Base-by-base conservation (phyloP, 2,797 vertebrate genomes). In the Sebastes hubbsi region DNA sequence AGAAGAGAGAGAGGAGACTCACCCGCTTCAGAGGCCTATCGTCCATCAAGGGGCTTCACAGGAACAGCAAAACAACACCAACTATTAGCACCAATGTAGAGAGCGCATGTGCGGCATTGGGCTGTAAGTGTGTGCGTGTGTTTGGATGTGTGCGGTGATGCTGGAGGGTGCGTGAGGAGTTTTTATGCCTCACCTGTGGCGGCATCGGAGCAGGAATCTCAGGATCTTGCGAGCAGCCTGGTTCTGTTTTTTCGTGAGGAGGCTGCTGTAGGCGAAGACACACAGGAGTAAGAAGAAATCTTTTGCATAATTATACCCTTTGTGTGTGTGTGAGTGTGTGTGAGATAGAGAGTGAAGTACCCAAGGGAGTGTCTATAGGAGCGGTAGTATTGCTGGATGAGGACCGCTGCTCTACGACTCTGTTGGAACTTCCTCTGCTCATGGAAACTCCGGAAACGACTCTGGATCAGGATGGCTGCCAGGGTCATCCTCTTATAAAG, bases 401-500 rank as follows among this genome's bases (percentile, higher is more conserved):
- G 97, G 95, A 99, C 94, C 2, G 99, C 99, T 8, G 99, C 99
- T 42, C 97, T 96, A 42, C 98, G 97, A 95, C 98, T 99, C 92
- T 99, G 99, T 94, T 98, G 98, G 92, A 99, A 99, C 92, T 97
- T 98, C 85, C 98, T 99, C 94, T 99, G 97, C 90, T 99, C 98
- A 1, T 98, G 97, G 77, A 99, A 99, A 95, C 98, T 99, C 94
- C 99, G 97, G 95, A 99, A 99, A 95, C 98, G 99, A 95, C 98
- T 99, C 98, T 99, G 99, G 96, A 99, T 99, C 79, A 99, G 97
- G 95, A 99, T 99, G 96, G 99, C 99, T 91, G 99, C 99, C 96
- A 99, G 97, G 60, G 98, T 99, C 99, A 99, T 99, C 97, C 99
- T 99, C 95, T 98, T 99, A 96, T 99, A 99, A 98, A 99, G 99